Conservation (phyloP, 2,888 invertebrate genomes). For the Trachelus stipa region DNA sequence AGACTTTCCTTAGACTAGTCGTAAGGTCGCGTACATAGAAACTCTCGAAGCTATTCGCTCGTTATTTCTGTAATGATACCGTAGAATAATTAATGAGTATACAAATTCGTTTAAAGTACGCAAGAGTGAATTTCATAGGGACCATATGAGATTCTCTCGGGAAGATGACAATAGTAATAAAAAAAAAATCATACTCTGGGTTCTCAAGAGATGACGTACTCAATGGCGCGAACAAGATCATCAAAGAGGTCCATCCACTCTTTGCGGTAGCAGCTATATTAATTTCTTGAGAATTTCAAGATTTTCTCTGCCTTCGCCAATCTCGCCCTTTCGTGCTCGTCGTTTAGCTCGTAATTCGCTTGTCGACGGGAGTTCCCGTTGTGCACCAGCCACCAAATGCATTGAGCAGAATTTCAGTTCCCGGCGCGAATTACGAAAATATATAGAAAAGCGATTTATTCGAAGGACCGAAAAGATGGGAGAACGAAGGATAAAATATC, state of each 20-base stretch:
- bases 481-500: background rate
- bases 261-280: constrained; percentile 29
- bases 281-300: constrained; percentile 36
- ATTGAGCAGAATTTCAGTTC: background rate
- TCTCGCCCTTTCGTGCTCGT: constrained; percentile 27
- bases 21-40: background rate
- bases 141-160: background rate
- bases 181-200: background rate
- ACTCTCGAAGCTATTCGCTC: background rate
- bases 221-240: constrained; percentile 57
- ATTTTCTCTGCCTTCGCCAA: constrained; percentile 18
- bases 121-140: background rate
- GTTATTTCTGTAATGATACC: background rate
- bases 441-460: background rate
- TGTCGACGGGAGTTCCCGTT: constrained; percentile 15
- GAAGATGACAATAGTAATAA: background rate
- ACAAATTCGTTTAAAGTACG: background rate
- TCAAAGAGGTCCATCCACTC: constrained; percentile 43
- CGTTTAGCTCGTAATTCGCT: constrained; percentile 26
- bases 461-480: background rate
- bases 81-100: background rate
- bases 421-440: background rate
- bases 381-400: background rate
- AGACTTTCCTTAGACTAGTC: background rate
- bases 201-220: constrained; percentile 37